A percentile compares a stretch with the other conserved stretches of the same genome.
These are phyloP conservation scores for Drosophila setosimentum DNA, from an alignment of 2,888 invertebrate species.

Conservation along the genomic window DNA sequence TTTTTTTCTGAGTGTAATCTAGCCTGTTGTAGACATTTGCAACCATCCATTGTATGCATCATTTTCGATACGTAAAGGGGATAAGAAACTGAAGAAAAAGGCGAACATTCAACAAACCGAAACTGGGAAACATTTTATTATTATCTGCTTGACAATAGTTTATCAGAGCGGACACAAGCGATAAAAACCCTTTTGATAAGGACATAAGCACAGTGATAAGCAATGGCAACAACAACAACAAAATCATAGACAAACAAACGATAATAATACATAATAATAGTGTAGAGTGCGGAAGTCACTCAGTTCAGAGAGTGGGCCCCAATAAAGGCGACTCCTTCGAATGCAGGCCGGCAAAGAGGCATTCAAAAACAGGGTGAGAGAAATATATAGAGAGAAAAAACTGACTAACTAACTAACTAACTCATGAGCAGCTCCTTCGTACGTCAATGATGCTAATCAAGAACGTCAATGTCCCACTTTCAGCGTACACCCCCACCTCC, in stretches of 20 bases:
- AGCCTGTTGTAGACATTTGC: not conserved
- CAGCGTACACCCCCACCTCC: conserved; percentile 3
- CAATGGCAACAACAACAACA: conserved; percentile 32
- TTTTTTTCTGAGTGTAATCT: not conserved
- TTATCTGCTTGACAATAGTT: conserved; percentile 73
- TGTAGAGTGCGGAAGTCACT: conserved; percentile 43
- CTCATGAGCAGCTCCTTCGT: conserved; percentile 45
- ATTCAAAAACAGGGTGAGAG: not conserved
- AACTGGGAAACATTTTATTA: conserved; percentile 62
- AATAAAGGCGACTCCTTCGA: conserved; percentile 37
- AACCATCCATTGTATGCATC: not conserved
- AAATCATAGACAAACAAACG: conserved; percentile 71
- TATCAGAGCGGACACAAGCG: conserved; percentile 57
- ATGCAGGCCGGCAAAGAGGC: conserved; percentile 48
- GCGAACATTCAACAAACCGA: conserved; percentile 39
- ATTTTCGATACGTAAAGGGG: not conserved
- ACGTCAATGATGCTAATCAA: conserved; percentile 72
- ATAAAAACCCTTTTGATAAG: conserved; percentile 74
- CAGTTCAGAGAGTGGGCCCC: conserved; percentile 22
- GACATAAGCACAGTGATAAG: conserved; percentile 73
- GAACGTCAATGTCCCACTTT: conserved; percentile 56
- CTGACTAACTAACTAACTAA: conserved; percentile 2
- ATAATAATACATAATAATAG: conserved; percentile 77
- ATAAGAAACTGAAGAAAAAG: not conserved
- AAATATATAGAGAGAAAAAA: not conserved